phyloP scores from a whole-genome alignment of 2,888 invertebrate genomes.

The Pristionchus fissidentatus region DNA sequence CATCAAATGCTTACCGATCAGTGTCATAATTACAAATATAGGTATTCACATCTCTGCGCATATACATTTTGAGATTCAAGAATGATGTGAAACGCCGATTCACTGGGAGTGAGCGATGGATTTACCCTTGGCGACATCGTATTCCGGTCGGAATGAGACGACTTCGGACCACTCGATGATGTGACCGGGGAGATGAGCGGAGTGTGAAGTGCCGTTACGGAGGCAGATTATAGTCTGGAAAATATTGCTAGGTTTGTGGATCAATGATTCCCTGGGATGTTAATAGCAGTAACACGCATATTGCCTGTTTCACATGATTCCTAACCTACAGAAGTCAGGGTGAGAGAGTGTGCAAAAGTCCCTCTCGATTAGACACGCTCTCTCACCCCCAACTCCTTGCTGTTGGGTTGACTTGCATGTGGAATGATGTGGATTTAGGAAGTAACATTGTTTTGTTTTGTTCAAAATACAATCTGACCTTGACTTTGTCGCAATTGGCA shows the following conservation, averaged over 20 bases:
- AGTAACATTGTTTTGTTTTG: not conserved
- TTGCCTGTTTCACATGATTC: not conserved
- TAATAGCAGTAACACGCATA: not conserved
- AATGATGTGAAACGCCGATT: too few relatives aligned
- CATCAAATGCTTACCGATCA: too few relatives aligned
- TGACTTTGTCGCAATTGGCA: slow-evolving; percentile 39
- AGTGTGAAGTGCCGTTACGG: not conserved
- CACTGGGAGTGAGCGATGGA: too few relatives aligned
- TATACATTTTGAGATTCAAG: too few relatives aligned
- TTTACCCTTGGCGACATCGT: slow-evolving; percentile 35
- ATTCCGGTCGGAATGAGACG: slow-evolving; percentile 39
- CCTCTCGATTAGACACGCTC: too few relatives aligned
- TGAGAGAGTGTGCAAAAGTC: too few relatives aligned
- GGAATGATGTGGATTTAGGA: too few relatives aligned
- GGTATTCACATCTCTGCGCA: too few relatives aligned
- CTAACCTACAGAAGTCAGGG: too few relatives aligned
- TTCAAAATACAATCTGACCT: not conserved
- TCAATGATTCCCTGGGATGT: not conserved
- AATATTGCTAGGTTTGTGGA: not conserved
- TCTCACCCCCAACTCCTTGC: too few relatives aligned
- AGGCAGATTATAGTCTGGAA: slow-evolving; percentile 45
- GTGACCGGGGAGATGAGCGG: slow-evolving; percentile 18
- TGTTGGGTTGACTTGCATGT: too few relatives aligned
- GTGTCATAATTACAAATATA: too few relatives aligned
- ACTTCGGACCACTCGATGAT: slow-evolving; percentile 40